phyloP scores from a whole-genome alignment of 2,888 invertebrate genomes.

The Drosophila niveifrons region DNA sequence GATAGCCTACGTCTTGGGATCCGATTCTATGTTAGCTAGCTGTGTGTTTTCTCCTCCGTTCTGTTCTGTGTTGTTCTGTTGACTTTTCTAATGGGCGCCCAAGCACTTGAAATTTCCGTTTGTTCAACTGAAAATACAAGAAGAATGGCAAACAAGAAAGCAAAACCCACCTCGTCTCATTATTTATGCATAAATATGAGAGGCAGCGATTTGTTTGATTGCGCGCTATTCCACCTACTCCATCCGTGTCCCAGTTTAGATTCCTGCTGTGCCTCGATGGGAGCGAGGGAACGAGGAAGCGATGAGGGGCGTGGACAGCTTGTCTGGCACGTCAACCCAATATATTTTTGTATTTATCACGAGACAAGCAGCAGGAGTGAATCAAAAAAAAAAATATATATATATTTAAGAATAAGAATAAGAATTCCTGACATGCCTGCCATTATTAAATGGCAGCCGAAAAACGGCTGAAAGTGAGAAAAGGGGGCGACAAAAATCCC shows the following conservation, averaged over 20 bases:
- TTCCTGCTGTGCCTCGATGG: not conserved
- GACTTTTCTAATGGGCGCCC: slow-evolving; percentile 72
- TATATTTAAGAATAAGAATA: not conserved
- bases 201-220: slow-evolving; percentile 78
- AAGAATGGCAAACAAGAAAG: slow-evolving; percentile 22
- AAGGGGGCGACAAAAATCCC: not conserved
- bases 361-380: not conserved
- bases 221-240: slow-evolving; percentile 21
- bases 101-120: slow-evolving; percentile 64
- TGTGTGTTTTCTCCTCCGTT: not conserved
- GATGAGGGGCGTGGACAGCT: slow-evolving; percentile 32
- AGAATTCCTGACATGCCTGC: slow-evolving; percentile 62
- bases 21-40: not conserved
- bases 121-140: slow-evolving; percentile 53
- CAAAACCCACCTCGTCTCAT: slow-evolving; percentile 54
- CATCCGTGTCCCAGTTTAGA: not conserved
- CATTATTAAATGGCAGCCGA: slow-evolving; percentile 16
- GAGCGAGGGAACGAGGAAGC: not conserved
- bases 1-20: slow-evolving; percentile 32
- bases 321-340: slow-evolving; percentile 59
- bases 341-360: slow-evolving; percentile 58
- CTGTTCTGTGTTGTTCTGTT: slow-evolving; percentile 44
- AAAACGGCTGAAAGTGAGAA: not conserved
- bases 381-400: not conserved
- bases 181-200: slow-evolving; percentile 81